These are phyloP conservation scores for Sebastes melanostomus DNA, from an alignment of 2,797 vertebrate genomes.

Conservation along the genomic window DNA sequence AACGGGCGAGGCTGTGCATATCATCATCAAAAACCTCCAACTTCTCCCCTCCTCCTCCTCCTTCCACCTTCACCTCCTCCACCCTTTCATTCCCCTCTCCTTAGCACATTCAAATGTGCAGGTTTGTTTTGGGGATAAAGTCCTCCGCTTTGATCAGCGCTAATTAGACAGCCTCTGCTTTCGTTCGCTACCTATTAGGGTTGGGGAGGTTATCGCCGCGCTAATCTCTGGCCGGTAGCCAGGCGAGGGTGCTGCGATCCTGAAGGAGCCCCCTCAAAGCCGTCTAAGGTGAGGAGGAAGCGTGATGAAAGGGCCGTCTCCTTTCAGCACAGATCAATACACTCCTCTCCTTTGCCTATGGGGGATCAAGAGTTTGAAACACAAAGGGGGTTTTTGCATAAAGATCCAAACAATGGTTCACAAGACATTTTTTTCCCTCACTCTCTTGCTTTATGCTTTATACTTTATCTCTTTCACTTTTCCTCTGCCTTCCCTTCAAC, in stretches of 20 bases:
- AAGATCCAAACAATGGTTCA: constrained; percentile 84
- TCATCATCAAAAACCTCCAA: constrained; percentile 60
- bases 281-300: constrained; percentile 76
- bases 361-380: constrained; percentile 82
- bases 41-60: constrained; percentile 32
- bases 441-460: constrained; percentile 59
- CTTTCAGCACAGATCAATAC: constrained; percentile 82
- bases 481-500: constrained; percentile 47
- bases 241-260: constrained; percentile 83
- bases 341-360: constrained; percentile 77
- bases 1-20: constrained; percentile 43
- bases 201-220: constrained; percentile 70
- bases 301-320: constrained; percentile 80
- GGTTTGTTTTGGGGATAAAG: constrained; percentile 87
- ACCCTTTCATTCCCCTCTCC: constrained; percentile 27
- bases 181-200: constrained; percentile 80
- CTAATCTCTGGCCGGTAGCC: constrained; percentile 87
- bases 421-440: constrained; percentile 62
- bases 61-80: constrained; percentile 45
- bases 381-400: constrained; percentile 82
- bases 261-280: constrained; percentile 77
- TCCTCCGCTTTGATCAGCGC: constrained; percentile 81
- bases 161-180: constrained; percentile 83
- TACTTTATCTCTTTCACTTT: constrained; percentile 47
- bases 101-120: constrained; percentile 80